Evolutionary conservation across 2,888 invertebrate species (phyloP).

Genomic region (Orchestes rusci): DNA sequence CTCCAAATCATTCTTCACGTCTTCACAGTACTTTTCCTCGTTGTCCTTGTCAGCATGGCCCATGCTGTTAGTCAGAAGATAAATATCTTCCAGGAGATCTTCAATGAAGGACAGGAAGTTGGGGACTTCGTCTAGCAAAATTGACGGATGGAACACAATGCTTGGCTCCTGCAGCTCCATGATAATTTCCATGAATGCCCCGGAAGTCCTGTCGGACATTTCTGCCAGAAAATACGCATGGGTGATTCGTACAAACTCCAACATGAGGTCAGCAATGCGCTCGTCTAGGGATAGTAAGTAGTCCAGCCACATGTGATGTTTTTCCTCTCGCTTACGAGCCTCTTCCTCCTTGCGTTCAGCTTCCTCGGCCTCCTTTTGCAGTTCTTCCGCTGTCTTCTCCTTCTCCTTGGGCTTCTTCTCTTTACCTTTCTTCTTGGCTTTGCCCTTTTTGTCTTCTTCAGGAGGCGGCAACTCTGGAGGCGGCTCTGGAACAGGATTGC

Average conservation of each 20-base stretch:
- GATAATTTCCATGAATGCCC: conserved; percentile 69
- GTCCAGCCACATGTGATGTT: conserved; percentile 35
- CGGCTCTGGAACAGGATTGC: no score
- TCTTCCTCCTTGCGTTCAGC: conserved; percentile 45
- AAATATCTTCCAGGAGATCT: conserved; percentile 67
- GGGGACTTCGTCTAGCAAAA: conserved; percentile 57
- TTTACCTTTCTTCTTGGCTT: conserved; percentile 22
- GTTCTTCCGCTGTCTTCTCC: conserved; percentile 28
- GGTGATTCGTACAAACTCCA: conserved; percentile 47
- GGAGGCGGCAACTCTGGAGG: conserved; percentile 8
- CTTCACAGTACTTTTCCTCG: conserved; percentile 40
- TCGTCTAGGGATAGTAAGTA: conserved; percentile 31
- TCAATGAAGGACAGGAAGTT: conserved; percentile 64
- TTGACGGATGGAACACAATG: conserved; percentile 66
- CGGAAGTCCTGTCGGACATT: conserved; percentile 41
- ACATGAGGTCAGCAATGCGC: conserved; percentile 42
- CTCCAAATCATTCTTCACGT: conserved; percentile 58
- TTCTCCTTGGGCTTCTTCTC: conserved; percentile 12
- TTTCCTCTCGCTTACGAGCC: conserved; percentile 41
- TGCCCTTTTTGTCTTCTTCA: conserved; percentile 22
- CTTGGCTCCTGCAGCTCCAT: conserved; percentile 67
- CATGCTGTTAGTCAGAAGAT: conserved; percentile 65
- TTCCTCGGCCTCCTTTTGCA: conserved; percentile 29
- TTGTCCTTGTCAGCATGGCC: conserved; percentile 52
- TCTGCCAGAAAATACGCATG: conserved; percentile 54